A percentile compares a stretch with the other conserved stretches of the same genome.
These are phyloP conservation scores for Sinocyclocheilus anophthalmus DNA, from an alignment of 2,113 vertebrate genomes.

Conservation along the genomic window DNA sequence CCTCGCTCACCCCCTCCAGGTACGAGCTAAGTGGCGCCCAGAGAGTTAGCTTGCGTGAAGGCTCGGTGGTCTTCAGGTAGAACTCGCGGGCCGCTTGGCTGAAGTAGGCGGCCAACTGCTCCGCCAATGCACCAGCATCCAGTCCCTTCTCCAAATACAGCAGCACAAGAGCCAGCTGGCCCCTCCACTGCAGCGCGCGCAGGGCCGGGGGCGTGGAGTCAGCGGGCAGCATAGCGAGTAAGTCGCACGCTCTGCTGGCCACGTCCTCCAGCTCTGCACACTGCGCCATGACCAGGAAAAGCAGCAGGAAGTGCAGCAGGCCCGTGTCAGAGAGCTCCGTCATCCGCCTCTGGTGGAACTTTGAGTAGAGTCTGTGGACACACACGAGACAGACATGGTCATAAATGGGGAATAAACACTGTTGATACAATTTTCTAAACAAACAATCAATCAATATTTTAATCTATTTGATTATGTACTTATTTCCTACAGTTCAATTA, in stretches of 20 bases:
- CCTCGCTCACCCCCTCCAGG: slow-evolving; percentile 89
- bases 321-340: slow-evolving; percentile 90
- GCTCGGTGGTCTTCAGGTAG: slow-evolving; percentile 84
- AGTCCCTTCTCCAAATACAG: slow-evolving; percentile 87
- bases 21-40: slow-evolving; percentile 90
- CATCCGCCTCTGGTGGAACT: slow-evolving; percentile 93
- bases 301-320: slow-evolving; percentile 88
- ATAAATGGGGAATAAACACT: too few species aligned
- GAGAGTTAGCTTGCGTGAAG: slow-evolving; percentile 80
- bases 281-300: slow-evolving; percentile 86
- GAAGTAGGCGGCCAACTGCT: slow-evolving; percentile 83
- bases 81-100: slow-evolving; percentile 88
- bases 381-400: neutral
- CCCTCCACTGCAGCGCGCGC: slow-evolving; percentile 87
- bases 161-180: slow-evolving; percentile 86
- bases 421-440: too few species aligned
- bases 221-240: slow-evolving; percentile 80
- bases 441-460: neutral
- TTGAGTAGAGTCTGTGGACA: slow-evolving; percentile 88
- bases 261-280: slow-evolving; percentile 88
- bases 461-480: too few species aligned
- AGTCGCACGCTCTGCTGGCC: slow-evolving; percentile 81
- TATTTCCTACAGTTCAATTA: too few species aligned
- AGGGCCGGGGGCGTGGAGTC: slow-evolving; percentile 69
- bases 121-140: slow-evolving; percentile 83